Evolutionary conservation across 2,888 invertebrate species (phyloP).

Genomic region (Erebia epiphron): DNA sequence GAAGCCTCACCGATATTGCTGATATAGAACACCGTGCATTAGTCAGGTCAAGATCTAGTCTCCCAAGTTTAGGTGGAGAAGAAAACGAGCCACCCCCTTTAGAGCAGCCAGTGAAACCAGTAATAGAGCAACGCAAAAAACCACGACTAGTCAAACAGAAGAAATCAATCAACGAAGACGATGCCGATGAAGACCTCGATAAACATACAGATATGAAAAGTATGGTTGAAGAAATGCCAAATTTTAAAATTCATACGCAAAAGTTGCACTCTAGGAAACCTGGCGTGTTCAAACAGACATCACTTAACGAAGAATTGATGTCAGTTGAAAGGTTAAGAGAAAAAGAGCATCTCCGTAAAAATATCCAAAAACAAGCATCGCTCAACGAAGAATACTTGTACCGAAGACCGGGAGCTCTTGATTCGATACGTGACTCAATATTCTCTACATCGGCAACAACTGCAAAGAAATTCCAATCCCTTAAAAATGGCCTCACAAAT

Average conservation of each 20-base stretch:
- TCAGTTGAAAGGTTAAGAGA: conserved; percentile 92
- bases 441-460: conserved; percentile 87
- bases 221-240: conserved; percentile 85
- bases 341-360: conserved; percentile 90
- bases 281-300: conserved; percentile 90
- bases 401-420: conserved; percentile 85
- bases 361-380: conserved; percentile 95
- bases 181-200: conserved; percentile 84
- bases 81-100: conserved; percentile 58
- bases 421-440: conserved; percentile 88
- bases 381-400: conserved; percentile 93
- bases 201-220: conserved; percentile 88
- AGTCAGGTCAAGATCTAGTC: conserved; percentile 89
- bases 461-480: conserved; percentile 89
- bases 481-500: conserved; percentile 92
- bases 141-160: conserved; percentile 94
- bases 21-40: conserved; percentile 88
- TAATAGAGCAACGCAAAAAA: conserved; percentile 82
- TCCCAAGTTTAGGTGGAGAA: conserved; percentile 85
- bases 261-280: conserved; percentile 77
- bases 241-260: conserved; percentile 83
- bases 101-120: conserved; percentile 53
- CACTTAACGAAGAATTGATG: conserved; percentile 94
- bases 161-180: conserved; percentile 91
- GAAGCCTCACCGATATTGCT: conserved; percentile 92